Evolutionary conservation across 2,113 vertebrate genomes (phyloP), one percentile per base, ranked within the genome.

Genomic region (Sapajus apella): DNA sequence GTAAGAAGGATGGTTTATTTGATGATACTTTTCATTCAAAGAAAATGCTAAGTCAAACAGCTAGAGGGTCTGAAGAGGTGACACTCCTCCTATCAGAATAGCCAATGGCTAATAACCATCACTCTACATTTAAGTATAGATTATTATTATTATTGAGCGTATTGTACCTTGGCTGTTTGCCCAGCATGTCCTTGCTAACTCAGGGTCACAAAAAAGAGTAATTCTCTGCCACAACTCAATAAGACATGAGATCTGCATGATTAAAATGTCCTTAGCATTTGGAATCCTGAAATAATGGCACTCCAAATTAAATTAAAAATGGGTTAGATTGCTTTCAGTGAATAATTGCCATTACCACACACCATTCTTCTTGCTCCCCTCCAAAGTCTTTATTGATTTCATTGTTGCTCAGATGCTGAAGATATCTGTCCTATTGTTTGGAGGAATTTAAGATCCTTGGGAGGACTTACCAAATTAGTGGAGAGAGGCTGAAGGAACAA

Each of bases 141-240:
- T 99, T 97, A 98, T 98, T 97, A 97, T 98, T 98, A 97, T 98
- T 98, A 97, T 97, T 98, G 96, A 97, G 81, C 25, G 73, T 98
- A 91, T 96, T 98, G 97, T 97, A 98, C 93, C 90, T 98, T 99
- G 98, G 98, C 98, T 98, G 91, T 95, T 98, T 98, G 97, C 98
- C 98, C 97, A 98, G 97, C 76, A 37, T 97, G 96, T 98, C 98
- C 98, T 98, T 98, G 98, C 94, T 98, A 98, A 98, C 95, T 98
- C 97, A 91, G 96, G 97, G 98, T 98, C 98, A 98, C 97, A 96
- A 81, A 96, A 97, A 97, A 87, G 95, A 98, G 56, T 98, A 98
- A 98, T 98, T 97, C 55, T 97, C 93, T 96, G 82, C 89, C 97
- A 82, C 96, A 98, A 95, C 97, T 98, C 96, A 97, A 91, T 98